Conservation (phyloP, 2,888 invertebrate species). For the Eretmocerus hayati region DNA sequence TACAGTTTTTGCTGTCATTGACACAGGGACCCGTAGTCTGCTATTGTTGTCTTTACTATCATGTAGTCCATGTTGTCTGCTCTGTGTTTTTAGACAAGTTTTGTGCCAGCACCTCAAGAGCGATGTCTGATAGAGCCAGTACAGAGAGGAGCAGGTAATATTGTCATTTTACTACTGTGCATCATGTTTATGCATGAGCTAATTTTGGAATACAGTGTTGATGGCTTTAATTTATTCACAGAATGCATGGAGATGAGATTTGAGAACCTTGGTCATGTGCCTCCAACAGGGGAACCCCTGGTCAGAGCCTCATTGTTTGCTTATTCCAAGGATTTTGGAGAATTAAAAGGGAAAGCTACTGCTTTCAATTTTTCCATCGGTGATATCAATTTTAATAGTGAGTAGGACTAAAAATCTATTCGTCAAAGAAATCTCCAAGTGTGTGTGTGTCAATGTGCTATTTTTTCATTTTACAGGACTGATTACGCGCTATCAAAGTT, state of each 20-base stretch:
- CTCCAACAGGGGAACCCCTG: conserved; percentile 22
- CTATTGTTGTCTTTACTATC: no score
- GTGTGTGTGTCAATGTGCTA: not conserved
- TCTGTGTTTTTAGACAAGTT: conserved; percentile 6
- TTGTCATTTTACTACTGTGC: no score
- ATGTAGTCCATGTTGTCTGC: not conserved
- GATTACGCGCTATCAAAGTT: conserved; percentile 34
- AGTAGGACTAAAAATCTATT: conserved; percentile 17
- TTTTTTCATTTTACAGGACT: conserved; percentile 26
- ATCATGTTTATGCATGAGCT: not conserved
- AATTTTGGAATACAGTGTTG: not conserved
- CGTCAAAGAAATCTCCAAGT: not conserved
- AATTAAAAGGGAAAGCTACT: conserved; percentile 25
- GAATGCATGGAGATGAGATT: conserved; percentile 34
- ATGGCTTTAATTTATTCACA: no score
- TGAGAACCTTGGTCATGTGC: conserved; percentile 26
- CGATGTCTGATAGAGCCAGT: conserved; percentile 30
- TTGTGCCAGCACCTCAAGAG: conserved; percentile 17
- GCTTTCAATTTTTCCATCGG: conserved; percentile 39
- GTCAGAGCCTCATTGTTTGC: conserved; percentile 32
- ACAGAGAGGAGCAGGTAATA: conserved; percentile 30
- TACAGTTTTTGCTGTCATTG: no score
- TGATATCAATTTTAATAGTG: conserved; percentile 34
- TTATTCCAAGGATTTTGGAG: conserved; percentile 28
- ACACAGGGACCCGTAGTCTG: no score